Conservation (phyloP, 2,888 invertebrate genomes). For the Allophyes oxyacanthae region DNA sequence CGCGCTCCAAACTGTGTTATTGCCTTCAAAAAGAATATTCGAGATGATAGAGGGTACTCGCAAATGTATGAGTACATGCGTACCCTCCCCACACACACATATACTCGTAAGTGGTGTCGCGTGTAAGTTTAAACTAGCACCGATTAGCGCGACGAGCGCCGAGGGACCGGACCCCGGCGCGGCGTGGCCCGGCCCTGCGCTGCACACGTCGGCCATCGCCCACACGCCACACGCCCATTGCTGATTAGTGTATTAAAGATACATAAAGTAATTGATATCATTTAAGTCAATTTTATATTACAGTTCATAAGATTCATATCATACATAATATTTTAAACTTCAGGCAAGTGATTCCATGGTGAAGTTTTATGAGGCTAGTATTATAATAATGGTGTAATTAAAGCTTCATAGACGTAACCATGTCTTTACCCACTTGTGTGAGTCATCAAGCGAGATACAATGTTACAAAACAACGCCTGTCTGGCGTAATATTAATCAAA, state of each 20-base stretch:
- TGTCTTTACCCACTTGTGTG: not conserved
- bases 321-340: too few species aligned
- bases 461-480: not conserved
- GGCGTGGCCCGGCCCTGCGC: not conserved
- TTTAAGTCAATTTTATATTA: too few species aligned
- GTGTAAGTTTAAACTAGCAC: constrained; percentile 9
- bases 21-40: constrained; percentile 6
- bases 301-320: too few species aligned
- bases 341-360: too few species aligned
- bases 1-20: constrained; percentile 1
- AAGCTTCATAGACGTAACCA: constrained; percentile 1
- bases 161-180: not conserved
- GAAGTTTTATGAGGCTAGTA: too few species aligned
- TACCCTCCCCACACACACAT: too few species aligned
- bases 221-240: too few species aligned
- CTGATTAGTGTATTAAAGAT: too few species aligned
- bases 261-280: too few species aligned
- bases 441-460: not conserved
- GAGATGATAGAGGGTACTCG: not conserved
- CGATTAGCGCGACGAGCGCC: constrained; percentile 15
- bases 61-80: not conserved
- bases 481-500: constrained; percentile 37
- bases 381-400: constrained; percentile 3
- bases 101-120: not conserved
- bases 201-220: too few species aligned